Evolutionary conservation across 1,140 invertebrate genomes (phyloP).

Genomic region (Caerostris extrusa): DNA sequence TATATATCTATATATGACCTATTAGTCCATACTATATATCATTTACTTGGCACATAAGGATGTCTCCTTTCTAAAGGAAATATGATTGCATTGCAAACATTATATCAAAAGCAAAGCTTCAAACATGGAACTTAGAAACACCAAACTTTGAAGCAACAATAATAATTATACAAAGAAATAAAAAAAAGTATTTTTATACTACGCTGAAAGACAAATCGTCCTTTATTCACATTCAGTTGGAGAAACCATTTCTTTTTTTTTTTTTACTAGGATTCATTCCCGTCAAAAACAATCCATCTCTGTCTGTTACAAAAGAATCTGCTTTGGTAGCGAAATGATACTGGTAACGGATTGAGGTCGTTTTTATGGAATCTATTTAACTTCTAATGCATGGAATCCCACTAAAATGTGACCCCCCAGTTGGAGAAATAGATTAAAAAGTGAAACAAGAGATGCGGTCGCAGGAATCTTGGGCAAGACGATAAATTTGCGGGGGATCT

Average conservation of each 20-base stretch:
- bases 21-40: no score
- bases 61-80: no score
- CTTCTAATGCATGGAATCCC: slow-evolving; percentile 54
- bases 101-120: no score
- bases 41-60: no score
- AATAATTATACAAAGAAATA: neutral
- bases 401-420: slow-evolving; percentile 32
- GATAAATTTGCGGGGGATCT: slow-evolving; percentile 46
- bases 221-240: slow-evolving; percentile 56
- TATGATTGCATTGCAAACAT: no score
- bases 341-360: slow-evolving; percentile 59
- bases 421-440: slow-evolving; percentile 52
- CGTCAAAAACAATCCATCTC: slow-evolving; percentile 44
- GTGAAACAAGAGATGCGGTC: slow-evolving; percentile 21
- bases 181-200: neutral
- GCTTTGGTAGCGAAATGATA: slow-evolving; percentile 42
- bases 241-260: slow-evolving; percentile 64
- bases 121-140: no score
- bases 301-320: slow-evolving; percentile 65
- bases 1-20: no score
- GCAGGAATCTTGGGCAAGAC: slow-evolving; percentile 19
- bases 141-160: no score
- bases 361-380: slow-evolving; percentile 72
- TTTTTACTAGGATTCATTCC: slow-evolving; percentile 19
- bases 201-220: slow-evolving; percentile 50